These are phyloP conservation scores for Cheirogaleus major DNA, from an alignment of 2,797 vertebrate genomes.

Conservation along the genomic window DNA sequence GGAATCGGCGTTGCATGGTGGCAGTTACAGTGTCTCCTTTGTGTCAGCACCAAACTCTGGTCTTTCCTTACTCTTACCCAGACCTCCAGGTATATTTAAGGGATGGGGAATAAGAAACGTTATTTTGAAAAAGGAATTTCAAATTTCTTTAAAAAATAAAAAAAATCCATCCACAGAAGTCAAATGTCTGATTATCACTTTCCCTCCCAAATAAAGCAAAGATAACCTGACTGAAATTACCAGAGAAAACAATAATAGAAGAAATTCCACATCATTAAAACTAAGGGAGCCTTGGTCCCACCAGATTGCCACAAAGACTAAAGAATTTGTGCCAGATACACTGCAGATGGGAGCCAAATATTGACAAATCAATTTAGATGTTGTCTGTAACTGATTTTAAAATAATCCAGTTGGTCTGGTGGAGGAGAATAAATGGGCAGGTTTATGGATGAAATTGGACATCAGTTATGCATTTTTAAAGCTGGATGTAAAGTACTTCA, in stretches of 20 bases:
- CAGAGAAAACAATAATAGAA: not conserved
- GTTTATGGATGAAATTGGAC: not conserved
- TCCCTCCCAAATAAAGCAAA: not conserved
- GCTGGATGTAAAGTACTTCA: not conserved
- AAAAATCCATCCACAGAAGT: not conserved
- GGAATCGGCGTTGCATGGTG: rapidly evolving
- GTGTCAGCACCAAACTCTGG: no score
- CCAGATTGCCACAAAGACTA: not conserved
- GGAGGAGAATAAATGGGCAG: not conserved
- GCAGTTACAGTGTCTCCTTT: not conserved
- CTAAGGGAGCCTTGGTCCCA: not conserved
- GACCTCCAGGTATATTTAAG: not conserved
- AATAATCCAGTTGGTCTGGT: not conserved
- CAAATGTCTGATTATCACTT: not conserved
- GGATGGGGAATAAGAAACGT: not conserved
- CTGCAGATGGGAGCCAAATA: not conserved
- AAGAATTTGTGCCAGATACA: not conserved
- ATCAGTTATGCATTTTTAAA: not conserved
- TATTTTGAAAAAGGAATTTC: not conserved
- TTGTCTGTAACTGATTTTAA: not conserved
- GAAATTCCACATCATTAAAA: not conserved
- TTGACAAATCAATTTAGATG: not conserved
- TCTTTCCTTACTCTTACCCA: not conserved
- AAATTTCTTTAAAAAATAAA: not conserved
- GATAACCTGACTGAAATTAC: not conserved